Evolutionary conservation across 1,140 invertebrate species (phyloP).

Genomic region (Samia ricini): DNA sequence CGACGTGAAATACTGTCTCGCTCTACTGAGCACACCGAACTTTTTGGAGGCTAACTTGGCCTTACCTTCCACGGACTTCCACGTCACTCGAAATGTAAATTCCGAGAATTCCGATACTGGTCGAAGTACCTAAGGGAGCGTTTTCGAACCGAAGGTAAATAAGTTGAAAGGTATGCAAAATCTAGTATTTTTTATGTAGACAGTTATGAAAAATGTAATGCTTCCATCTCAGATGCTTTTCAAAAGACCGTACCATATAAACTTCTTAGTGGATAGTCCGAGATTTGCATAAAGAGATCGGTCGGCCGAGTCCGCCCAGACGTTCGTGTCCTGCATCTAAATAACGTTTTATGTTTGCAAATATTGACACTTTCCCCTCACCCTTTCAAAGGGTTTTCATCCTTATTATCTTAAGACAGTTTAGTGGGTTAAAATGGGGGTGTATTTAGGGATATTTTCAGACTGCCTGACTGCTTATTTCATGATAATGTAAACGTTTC

Average conservation of each 20-base stretch:
- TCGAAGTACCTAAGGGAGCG: too few species aligned
- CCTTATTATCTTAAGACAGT: slow-evolving; percentile 63
- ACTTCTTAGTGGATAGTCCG: slow-evolving; percentile 59
- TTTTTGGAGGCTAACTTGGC: too few species aligned
- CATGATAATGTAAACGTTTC: neutral
- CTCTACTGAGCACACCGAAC: too few species aligned
- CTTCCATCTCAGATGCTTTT: slow-evolving; percentile 47
- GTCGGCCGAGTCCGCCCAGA: slow-evolving; percentile 43
- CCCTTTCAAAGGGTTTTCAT: slow-evolving; percentile 58
- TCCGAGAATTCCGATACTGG: neutral
- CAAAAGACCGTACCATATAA: slow-evolving; percentile 61
- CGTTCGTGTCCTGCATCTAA: slow-evolving; percentile 72
- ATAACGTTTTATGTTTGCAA: slow-evolving; percentile 74
- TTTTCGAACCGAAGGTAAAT: too few species aligned
- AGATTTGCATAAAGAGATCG: slow-evolving; percentile 67
- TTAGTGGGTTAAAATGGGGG: slow-evolving; percentile 48
- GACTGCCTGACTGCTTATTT: neutral
- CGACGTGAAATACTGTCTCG: too few species aligned
- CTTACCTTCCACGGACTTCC: neutral
- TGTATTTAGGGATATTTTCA: neutral
- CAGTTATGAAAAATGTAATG: slow-evolving; percentile 72
- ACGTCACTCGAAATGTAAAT: neutral
- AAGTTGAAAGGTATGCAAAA: neutral
- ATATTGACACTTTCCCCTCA: slow-evolving; percentile 68
- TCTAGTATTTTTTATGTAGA: slow-evolving; percentile 33